phyloP scores from a whole-genome alignment of 64 coral and sea anemone genomes.

The Catalaphyllia jardinei region DNA sequence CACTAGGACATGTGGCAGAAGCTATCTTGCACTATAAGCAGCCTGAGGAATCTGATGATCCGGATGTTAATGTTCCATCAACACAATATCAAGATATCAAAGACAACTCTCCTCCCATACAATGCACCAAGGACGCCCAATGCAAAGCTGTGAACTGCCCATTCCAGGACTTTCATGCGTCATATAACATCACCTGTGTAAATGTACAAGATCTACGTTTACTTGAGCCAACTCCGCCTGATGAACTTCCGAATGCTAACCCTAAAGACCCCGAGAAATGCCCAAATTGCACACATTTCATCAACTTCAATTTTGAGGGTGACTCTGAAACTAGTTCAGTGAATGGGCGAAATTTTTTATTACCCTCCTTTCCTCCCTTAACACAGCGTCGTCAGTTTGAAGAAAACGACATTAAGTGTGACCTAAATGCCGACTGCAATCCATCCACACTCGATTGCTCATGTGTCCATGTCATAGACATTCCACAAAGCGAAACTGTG shows the following conservation, averaged over 20 bases:
- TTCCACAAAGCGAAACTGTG: constrained; percentile 55
- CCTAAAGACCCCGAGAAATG: not conserved
- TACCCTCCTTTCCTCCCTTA: constrained; percentile 40
- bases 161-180: not conserved
- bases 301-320: constrained; percentile 71
- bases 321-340: constrained; percentile 18
- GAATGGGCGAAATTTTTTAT: constrained; percentile 57
- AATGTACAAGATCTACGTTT: constrained; percentile 39
- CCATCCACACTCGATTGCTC: constrained; percentile 28
- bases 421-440: constrained; percentile 1
- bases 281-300: constrained; percentile 22
- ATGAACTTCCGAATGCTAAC: constrained; percentile 41
- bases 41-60: not conserved
- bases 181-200: constrained; percentile 15
- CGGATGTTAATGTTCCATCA: constrained; percentile 6
- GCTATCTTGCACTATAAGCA: constrained; percentile 59
- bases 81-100: not conserved
- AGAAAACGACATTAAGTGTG: constrained; percentile 23
- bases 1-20: constrained; percentile 31
- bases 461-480: constrained; percentile 56
- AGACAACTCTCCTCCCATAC: not conserved
- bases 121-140: not conserved
- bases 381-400: constrained; percentile 19
- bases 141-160: constrained; percentile 79
- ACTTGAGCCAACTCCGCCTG: constrained; percentile 3